phyloP scores from a whole-genome alignment of 1,140 invertebrate genomes.

The Cydia strobilella region DNA sequence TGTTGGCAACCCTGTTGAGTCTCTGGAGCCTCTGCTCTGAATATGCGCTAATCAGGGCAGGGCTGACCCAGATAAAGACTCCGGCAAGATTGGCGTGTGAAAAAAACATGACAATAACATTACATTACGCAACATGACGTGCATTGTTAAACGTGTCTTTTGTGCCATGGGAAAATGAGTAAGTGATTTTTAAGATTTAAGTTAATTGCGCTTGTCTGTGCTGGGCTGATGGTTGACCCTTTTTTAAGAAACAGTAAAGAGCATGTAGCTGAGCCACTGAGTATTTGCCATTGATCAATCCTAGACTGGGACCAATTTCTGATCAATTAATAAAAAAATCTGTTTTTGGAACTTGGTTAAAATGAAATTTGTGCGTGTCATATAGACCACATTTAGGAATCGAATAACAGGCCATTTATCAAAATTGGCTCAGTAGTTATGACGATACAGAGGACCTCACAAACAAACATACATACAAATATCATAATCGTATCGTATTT shows the following conservation, averaged over 20 bases:
- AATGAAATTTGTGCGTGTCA: no score
- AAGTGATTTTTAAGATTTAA: background rate
- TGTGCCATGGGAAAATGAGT: slow-evolving; percentile 9
- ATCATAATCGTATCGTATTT: no score
- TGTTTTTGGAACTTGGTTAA: no score
- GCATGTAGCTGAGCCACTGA: no score
- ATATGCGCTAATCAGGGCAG: slow-evolving; percentile 21
- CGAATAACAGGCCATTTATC: no score
- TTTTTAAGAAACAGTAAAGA: slow-evolving; percentile 22
- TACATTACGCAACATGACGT: slow-evolving; percentile 25
- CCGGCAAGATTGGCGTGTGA: slow-evolving; percentile 9
- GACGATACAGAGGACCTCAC: no score
- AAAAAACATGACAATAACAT: slow-evolving; percentile 21
- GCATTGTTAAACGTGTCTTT: slow-evolving; percentile 12
- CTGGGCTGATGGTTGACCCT: background rate
- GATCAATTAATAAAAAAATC: no score
- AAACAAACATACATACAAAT: no score
- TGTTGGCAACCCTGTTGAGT: slow-evolving; percentile 19
- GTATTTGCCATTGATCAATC: no score
- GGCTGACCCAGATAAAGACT: slow-evolving; percentile 19
- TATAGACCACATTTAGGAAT: no score
- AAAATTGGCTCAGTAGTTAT: no score
- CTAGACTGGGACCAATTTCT: no score
- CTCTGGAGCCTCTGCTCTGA: slow-evolving; percentile 15
- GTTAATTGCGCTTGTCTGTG: background rate